Evolutionary conservation across 2,888 invertebrate genomes (phyloP), one percentile per base, ranked within the genome.

Genomic region (Lobophora halterata): DNA sequence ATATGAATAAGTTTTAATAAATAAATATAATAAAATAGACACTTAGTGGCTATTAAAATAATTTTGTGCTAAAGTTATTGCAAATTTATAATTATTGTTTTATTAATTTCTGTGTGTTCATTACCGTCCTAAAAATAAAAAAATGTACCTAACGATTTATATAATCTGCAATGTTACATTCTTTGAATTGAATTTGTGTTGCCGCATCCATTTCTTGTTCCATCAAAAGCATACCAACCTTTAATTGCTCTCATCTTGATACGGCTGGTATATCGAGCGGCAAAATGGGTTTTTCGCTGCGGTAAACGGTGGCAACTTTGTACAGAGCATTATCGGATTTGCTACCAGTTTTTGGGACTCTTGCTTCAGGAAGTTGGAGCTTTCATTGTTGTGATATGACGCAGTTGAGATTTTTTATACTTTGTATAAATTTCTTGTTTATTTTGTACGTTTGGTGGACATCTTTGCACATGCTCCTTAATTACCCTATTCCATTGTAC

Each of bases 161-260:
- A 14, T 14, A 14, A 14, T 14, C 5, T 14, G 14, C 3, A 14
- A 14, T 14, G 10, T 19, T 12, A 10, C 1, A 1, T 17, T n/a
- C n/a, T n/a, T n/a, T n/a, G n/a, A n/a, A n/a, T n/a, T n/a, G 10
- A 10, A 8, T 3, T 21, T 21, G 1, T 5, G 39, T 12, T 67
- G 41, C 79, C 82, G 43, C 63, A 71, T 83, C 81, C 12, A 3
- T 70, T 67, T 14, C 9, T 43, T 50, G 46, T 14, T 46, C 49
- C 48, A 55, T 63, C 53, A 46, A 51, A 40, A 41, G 49, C 51
- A 48, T 55, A 53, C 63, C 77, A 65, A 83, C 85, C 86, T 86
- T 86, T 86, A 86, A 87, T 87, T 87, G 86, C 82, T 78, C 76
- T 72, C 85, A 87, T 87, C 86, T 85, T 87, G 86, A 87, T 87